These are phyloP conservation scores for Pinna nobilis DNA, from an alignment of 1,140 invertebrate species.

Conservation along the genomic window DNA sequence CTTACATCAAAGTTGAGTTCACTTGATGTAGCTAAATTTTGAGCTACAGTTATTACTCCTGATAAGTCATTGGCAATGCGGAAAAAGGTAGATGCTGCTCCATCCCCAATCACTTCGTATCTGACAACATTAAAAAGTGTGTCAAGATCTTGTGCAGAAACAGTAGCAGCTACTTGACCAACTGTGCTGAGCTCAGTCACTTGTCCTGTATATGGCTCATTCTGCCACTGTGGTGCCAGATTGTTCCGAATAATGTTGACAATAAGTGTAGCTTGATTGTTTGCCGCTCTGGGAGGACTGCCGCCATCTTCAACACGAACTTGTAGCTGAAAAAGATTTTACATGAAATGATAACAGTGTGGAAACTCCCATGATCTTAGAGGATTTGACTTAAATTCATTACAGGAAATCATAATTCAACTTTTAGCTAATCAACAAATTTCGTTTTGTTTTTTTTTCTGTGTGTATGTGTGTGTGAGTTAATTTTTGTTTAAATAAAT, in stretches of 20 bases:
- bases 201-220: neutral
- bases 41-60: conserved; percentile 39
- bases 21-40: conserved; percentile 15
- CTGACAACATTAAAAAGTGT: conserved; percentile 41
- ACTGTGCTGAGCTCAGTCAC: conserved; percentile 10
- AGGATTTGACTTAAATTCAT: no score
- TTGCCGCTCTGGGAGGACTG: conserved; percentile 33
- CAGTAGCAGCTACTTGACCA: conserved; percentile 10
- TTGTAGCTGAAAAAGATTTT: conserved; percentile 30
- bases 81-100: conserved; percentile 47
- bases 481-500: no score
- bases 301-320: conserved; percentile 44
- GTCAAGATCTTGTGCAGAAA: conserved; percentile 26
- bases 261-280: conserved; percentile 43
- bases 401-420: no score
- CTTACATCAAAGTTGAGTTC: conserved; percentile 43
- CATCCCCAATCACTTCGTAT: conserved; percentile 61
- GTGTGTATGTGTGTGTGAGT: no score
- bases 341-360: no score
- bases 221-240: conserved; percentile 48
- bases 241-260: conserved; percentile 52
- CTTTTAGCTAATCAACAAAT: no score
- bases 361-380: no score
- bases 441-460: no score
- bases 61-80: conserved; percentile 15